These are phyloP conservation scores for Syngnathus floridae DNA, from an alignment of 2,113 vertebrate species.

Conservation along the genomic window DNA sequence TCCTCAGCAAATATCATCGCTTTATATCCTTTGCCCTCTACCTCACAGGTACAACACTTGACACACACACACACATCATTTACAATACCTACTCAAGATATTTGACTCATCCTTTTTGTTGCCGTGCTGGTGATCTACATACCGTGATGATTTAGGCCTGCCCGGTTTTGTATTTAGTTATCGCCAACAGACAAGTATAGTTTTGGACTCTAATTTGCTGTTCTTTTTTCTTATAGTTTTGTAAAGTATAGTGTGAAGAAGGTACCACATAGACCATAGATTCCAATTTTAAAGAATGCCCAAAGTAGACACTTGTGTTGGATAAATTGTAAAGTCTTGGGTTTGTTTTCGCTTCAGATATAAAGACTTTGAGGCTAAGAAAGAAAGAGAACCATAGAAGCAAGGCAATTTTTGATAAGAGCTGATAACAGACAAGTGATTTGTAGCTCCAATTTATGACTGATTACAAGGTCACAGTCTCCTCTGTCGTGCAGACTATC, in stretches of 20 bases:
- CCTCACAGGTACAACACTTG: slow-evolving; percentile 79
- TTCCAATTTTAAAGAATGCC: background rate
- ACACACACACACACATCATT: background rate
- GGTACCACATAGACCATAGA: background rate
- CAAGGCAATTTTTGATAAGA: background rate
- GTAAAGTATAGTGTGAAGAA: background rate
- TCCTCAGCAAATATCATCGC: slow-evolving; percentile 98
- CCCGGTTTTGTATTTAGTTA: background rate
- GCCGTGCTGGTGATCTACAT: background rate
- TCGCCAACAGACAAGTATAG: background rate
- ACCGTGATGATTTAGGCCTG: background rate
- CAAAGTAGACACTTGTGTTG: background rate
- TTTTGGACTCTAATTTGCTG: background rate
- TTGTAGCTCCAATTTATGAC: background rate
- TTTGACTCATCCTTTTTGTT: background rate
- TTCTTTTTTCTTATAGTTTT: background rate
- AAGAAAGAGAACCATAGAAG: background rate
- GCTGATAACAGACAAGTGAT: background rate
- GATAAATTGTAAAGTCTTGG: background rate
- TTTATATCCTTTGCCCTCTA: slow-evolving; percentile 97
- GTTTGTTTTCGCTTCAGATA: background rate
- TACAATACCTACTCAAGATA: background rate
- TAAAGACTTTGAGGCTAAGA: background rate
- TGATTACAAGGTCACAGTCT: background rate
- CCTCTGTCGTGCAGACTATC: background rate